Percentiles rank a stretch among this genome's conserved stretches.
phyloP scores from a whole-genome alignment of 2,113 vertebrate genomes.

The Myocastor coypus region DNA sequence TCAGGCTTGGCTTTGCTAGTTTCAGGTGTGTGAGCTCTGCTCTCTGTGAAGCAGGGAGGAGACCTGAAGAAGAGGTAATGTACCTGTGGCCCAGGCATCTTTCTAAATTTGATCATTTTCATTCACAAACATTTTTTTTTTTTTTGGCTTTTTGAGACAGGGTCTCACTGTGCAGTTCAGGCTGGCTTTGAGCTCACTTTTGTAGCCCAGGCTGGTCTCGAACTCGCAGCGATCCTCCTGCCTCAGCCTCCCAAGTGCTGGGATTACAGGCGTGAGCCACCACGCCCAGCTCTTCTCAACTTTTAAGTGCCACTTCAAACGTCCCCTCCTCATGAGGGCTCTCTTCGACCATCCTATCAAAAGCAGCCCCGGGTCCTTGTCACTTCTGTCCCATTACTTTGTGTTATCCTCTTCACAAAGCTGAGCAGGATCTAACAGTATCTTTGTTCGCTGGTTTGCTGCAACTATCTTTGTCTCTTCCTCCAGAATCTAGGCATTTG shows the following conservation, averaged over 20 bases:
- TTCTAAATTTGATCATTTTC: constrained; percentile 38
- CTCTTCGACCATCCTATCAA: neutral
- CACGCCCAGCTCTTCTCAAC: too few species aligned
- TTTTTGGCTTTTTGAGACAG: too few species aligned
- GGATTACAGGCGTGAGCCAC: too few species aligned
- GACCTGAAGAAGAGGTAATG: neutral
- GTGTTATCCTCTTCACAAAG: neutral
- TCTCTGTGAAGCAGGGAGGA: neutral
- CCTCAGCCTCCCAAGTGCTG: too few species aligned
- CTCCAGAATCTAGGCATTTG: neutral
- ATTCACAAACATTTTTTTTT: neutral
- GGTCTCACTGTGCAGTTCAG: too few species aligned
- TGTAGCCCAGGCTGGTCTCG: too few species aligned
- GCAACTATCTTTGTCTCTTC: neutral
- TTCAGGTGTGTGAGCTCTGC: neutral
- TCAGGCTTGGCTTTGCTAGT: neutral
- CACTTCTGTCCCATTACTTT: neutral
- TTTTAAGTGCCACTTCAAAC: neutral
- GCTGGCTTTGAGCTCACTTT: too few species aligned
- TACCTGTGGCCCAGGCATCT: neutral
- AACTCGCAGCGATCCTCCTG: too few species aligned
- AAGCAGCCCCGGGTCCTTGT: neutral
- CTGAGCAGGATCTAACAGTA: neutral
- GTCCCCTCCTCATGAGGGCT: neutral
- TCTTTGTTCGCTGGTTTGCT: neutral